These are phyloP conservation scores for Cyanoramphus novaezelandiae DNA, from an alignment of 2,113 vertebrate genomes.

Conservation along the genomic window DNA sequence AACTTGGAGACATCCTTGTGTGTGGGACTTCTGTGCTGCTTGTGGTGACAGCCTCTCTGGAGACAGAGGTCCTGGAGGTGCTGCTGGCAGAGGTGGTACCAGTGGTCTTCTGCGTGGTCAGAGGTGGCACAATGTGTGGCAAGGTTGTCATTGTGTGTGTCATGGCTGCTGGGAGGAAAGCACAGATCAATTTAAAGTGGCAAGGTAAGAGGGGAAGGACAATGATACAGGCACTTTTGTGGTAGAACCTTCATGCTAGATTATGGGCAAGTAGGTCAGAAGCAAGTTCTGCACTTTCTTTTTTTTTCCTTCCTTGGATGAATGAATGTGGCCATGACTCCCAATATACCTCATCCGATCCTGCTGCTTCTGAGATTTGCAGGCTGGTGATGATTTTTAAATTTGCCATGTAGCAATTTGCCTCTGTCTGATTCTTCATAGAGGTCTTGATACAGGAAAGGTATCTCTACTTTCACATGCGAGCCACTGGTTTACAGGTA, in stretches of 20 bases:
- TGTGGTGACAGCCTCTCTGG: not conserved
- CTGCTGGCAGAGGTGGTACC: not conserved
- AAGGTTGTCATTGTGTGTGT: not conserved
- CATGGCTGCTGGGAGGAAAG: not conserved
- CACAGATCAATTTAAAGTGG: fast-evolving
- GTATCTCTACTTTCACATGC: fast-evolving
- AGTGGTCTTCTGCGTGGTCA: not conserved
- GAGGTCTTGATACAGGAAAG: fast-evolving
- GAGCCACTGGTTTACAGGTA: fast-evolving
- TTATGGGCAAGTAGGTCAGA: fast-evolving
- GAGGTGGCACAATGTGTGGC: not conserved
- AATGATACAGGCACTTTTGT: fast-evolving
- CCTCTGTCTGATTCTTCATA: not conserved
- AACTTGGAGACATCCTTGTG: not conserved
- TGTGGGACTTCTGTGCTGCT: not conserved
- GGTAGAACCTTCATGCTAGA: fast-evolving
- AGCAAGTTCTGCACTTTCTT: not conserved
- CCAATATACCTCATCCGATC: fast-evolving
- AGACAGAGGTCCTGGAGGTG: not conserved
- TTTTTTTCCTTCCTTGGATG: not conserved
- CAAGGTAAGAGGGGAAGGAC: fast-evolving
- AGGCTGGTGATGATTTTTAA: fast-evolving
- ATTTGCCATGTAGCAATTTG: fast-evolving
- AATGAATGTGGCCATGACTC: fast-evolving
- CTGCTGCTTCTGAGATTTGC: fast-evolving